Evolutionary conservation across 1,140 invertebrate species (phyloP).

Genomic region (Tribolium castaneum): DNA sequence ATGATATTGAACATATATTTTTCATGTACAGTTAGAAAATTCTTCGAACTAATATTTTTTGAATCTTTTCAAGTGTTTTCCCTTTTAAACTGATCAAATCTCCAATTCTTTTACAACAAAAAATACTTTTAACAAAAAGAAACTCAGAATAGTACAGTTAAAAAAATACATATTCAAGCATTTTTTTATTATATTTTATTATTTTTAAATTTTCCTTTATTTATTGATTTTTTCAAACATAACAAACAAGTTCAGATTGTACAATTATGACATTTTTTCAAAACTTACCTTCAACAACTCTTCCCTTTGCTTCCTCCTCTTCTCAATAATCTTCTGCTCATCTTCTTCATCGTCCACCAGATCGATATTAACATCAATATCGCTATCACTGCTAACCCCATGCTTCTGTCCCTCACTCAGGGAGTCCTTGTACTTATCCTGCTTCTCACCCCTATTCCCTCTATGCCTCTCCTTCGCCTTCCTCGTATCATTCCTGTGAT

Average conservation of each 20-base stretch:
- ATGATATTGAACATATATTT: too few species aligned
- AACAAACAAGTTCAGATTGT: not conserved
- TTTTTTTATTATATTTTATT: too few species aligned
- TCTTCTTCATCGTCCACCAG: constrained; percentile 88
- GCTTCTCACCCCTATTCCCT: constrained; percentile 63
- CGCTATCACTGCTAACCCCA: constrained; percentile 71
- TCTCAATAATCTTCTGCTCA: constrained; percentile 94
- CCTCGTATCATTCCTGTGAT: constrained; percentile 54
- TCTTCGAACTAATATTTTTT: too few species aligned
- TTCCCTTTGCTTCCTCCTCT: constrained; percentile 88
- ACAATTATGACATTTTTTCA: not conserved
- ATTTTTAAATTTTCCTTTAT: too few species aligned
- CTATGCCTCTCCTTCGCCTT: constrained; percentile 57
- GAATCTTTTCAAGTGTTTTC: too few species aligned
- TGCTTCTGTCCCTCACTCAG: constrained; percentile 84
- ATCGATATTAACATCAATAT: constrained; percentile 81
- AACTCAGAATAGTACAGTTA: too few species aligned
- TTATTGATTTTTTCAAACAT: too few species aligned
- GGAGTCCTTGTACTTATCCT: constrained; percentile 82
- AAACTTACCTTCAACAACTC: constrained; percentile 83
- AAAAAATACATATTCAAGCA: too few species aligned
- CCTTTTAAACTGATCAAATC: too few species aligned
- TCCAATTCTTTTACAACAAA: too few species aligned
- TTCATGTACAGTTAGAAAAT: too few species aligned
- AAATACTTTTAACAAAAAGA: too few species aligned